Evolutionary conservation across 2,113 vertebrate genomes (phyloP), one percentile per base, ranked within the genome.

Genomic region (Scomber japonicus): DNA sequence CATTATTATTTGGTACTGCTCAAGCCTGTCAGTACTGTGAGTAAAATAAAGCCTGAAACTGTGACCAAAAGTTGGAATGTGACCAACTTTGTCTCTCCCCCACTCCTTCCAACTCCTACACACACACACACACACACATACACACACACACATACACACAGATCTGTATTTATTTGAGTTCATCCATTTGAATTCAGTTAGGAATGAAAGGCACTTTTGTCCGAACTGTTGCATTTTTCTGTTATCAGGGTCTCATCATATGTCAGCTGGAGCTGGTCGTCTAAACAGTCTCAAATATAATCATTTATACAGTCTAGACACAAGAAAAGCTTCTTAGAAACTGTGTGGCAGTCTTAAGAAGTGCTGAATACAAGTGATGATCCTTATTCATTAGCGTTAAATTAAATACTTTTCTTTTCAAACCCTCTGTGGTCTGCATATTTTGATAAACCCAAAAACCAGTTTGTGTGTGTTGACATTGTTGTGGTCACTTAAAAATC

Each of bases 201-300:
- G 64, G 53, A 74, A 81, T 89, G 78, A 93, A 89, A 83, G 88
- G 60, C 30, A 5, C 83, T 69, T 85, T 83, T 86, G 88, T 90
- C 21, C 44, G 44, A 64, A 61, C 53, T 86, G 90, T 90, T 83
- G 82, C 86, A 87, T 93, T 57, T 75, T 19, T 45, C 77, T 76
- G 57, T 82, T 83, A 85, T 88, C 84, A 62, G 10, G 11, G 61
- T 59, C n/a, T 75, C 83, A 80, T 86, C 86, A 53, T 78, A 77
- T 64, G 82, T 85, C 84, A 85, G 78, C 69, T 75, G 77, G 48
- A 27, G 24, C 24, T 27, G 21, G 46, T 61, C 49, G 14, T 14
- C 12, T 31, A 50, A 73, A 77, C 64, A 70, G 49, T 16, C 56
- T 31, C 10, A 10, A 57, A 56, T 63, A 8, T 60, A 21, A 44